A percentile compares a stretch with the other conserved stretches of the same genome.
phyloP scores from a whole-genome alignment of 2,113 vertebrate species.

The Brevimyrus niger region DNA sequence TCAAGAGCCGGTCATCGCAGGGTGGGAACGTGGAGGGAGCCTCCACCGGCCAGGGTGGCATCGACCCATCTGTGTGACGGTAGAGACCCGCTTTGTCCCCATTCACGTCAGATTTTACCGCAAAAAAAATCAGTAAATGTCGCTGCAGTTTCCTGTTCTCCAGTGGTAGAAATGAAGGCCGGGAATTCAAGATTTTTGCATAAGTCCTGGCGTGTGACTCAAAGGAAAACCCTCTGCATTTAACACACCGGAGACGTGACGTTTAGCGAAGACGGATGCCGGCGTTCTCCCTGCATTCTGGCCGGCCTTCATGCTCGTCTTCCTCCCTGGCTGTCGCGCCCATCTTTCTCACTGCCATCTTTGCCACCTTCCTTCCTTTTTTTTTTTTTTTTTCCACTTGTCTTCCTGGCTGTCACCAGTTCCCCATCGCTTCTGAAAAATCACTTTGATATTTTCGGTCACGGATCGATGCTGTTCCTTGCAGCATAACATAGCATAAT shows the following conservation, averaged over 20 bases:
- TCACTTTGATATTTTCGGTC: neutral
- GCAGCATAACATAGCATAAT: neutral
- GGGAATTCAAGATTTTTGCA: neutral
- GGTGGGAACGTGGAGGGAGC: conserved; percentile 85
- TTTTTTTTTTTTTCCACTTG: neutral
- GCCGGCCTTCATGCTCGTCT: neutral
- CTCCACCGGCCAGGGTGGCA: conserved; percentile 63
- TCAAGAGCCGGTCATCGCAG: conserved; percentile 76
- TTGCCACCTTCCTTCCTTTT: neutral
- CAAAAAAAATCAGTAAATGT: conserved; percentile 51
- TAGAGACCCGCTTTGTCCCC: conserved; percentile 74
- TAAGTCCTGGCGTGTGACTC: neutral
- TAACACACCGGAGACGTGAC: neutral
- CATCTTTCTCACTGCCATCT: neutral
- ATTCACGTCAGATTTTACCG: conserved; percentile 83
- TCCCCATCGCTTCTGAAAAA: neutral
- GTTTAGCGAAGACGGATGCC: neutral
- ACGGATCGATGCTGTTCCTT: neutral
- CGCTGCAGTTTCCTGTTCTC: conserved; percentile 35
- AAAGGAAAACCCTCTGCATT: neutral
- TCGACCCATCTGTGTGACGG: conserved; percentile 56
- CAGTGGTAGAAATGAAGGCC: neutral
- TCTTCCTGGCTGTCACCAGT: neutral
- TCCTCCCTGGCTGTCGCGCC: neutral
- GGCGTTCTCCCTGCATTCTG: neutral